These are phyloP conservation scores for Rhegmatorhina hoffmannsi DNA, from an alignment of 2,113 vertebrate species.

Conservation along the genomic window DNA sequence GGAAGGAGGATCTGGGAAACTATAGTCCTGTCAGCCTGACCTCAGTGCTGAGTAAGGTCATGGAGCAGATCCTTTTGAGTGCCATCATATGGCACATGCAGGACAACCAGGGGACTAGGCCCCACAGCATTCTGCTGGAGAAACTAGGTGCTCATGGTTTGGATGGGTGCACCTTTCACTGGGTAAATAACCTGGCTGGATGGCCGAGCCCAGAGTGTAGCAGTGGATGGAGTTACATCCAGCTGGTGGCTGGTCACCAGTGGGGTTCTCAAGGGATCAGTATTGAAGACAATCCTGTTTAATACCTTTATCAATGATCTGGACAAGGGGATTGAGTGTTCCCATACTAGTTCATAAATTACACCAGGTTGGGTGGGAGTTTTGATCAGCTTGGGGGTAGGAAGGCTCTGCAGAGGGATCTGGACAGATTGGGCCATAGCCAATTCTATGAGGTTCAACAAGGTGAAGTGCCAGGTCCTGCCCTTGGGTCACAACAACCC, in stretches of 20 bases:
- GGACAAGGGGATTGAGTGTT: not conserved
- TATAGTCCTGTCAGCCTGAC: not conserved
- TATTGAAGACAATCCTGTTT: no score
- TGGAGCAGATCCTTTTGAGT: not conserved
- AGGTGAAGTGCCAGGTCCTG: not conserved
- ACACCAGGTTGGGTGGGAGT: not conserved
- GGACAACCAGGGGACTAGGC: not conserved
- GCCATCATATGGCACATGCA: accelerated
- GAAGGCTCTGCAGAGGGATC: not conserved
- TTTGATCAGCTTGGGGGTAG: not conserved
- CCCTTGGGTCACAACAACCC: not conserved
- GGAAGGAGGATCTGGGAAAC: not conserved
- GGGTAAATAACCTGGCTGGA: not conserved
- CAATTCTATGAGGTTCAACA: not conserved
- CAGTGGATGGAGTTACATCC: not conserved
- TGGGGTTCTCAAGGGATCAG: not conserved
- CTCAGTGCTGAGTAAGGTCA: not conserved
- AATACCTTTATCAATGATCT: not conserved
- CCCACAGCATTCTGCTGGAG: not conserved
- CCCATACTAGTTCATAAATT: not conserved
- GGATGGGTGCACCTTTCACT: not conserved
- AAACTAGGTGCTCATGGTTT: not conserved
- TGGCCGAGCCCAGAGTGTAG: not conserved
- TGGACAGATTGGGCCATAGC: not conserved
- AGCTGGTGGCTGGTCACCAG: not conserved